Evolutionary conservation across 2,888 invertebrate genomes (phyloP).

Genomic region (Alitta virens): DNA sequence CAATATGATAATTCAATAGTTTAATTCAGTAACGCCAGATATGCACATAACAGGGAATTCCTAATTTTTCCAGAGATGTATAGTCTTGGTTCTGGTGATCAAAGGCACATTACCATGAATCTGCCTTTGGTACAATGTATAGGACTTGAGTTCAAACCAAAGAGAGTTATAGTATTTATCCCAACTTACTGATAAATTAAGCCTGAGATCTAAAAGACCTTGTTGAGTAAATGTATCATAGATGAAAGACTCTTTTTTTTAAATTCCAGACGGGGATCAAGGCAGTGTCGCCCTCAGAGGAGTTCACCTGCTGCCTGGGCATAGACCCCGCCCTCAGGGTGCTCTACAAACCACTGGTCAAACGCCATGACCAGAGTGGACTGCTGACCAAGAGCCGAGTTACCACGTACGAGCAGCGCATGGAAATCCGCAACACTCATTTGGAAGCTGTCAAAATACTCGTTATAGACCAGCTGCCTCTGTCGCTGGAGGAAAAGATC

Average conservation of each 20-base stretch:
- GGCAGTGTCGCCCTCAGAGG: slow-evolving; percentile 54
- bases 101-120: too few species aligned
- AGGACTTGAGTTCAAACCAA: too few species aligned
- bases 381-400: slow-evolving; percentile 45
- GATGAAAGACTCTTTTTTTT: not conserved
- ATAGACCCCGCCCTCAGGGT: slow-evolving; percentile 57
- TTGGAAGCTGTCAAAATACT: slow-evolving; percentile 44
- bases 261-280: slow-evolving; percentile 33
- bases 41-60: too few species aligned
- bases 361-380: slow-evolving; percentile 52
- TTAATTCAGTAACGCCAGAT: too few species aligned
- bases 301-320: slow-evolving; percentile 57
- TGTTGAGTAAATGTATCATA: too few species aligned
- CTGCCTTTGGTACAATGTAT: too few species aligned
- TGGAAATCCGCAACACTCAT: slow-evolving; percentile 55
- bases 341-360: slow-evolving; percentile 52
- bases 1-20: too few species aligned
- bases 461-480: slow-evolving; percentile 55
- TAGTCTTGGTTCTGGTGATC: too few species aligned
- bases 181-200: too few species aligned
- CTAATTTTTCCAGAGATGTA: too few species aligned
- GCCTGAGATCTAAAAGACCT: too few species aligned
- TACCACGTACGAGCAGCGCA: slow-evolving; percentile 38
- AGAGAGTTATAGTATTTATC: too few species aligned
- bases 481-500: slow-evolving; percentile 55